Evolutionary conservation across 2,113 vertebrate genomes (phyloP).

Genomic region (Phoenicopterus ruber): DNA sequence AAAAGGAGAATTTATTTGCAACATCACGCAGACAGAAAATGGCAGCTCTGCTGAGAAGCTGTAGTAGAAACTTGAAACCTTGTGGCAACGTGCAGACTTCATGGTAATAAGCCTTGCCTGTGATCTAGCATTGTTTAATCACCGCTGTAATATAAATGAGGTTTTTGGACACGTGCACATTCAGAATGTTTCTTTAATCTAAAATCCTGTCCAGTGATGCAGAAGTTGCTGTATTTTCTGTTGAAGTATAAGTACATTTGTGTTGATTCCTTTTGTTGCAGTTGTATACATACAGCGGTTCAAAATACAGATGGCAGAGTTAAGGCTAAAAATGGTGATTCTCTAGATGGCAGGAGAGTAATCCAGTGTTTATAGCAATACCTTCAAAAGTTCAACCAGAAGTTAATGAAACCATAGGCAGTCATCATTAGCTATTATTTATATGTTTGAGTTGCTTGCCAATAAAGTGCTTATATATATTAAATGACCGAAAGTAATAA

Average conservation of each 20-base stretch:
- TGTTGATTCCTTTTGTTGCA: neutral
- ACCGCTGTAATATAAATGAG: neutral
- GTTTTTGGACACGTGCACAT: neutral
- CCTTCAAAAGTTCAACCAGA: conserved; percentile 62
- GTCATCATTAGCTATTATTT: conserved; percentile 69
- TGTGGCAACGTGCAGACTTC: neutral
- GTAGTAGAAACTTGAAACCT: conserved; percentile 16
- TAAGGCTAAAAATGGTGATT: conserved; percentile 12
- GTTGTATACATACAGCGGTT: neutral
- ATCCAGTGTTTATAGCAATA: conserved; percentile 48
- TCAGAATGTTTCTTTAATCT: neutral
- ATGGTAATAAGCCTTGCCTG: conserved; percentile 44
- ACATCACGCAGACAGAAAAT: conserved; percentile 64
- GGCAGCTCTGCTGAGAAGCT: conserved; percentile 66
- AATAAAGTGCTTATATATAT: conserved; percentile 61
- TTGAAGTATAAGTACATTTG: neutral
- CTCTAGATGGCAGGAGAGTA: conserved; percentile 23
- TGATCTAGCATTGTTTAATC: neutral
- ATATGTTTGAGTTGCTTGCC: conserved; percentile 63
- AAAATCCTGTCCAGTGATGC: neutral
- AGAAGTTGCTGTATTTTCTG: neutral
- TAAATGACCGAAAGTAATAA: conserved; percentile 67
- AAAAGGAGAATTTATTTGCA: conserved; percentile 76
- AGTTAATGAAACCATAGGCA: conserved; percentile 74
- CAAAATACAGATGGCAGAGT: neutral